Conservation (phyloP, 2,797 vertebrate genomes). For the Pseudochirops cupreus region DNA sequence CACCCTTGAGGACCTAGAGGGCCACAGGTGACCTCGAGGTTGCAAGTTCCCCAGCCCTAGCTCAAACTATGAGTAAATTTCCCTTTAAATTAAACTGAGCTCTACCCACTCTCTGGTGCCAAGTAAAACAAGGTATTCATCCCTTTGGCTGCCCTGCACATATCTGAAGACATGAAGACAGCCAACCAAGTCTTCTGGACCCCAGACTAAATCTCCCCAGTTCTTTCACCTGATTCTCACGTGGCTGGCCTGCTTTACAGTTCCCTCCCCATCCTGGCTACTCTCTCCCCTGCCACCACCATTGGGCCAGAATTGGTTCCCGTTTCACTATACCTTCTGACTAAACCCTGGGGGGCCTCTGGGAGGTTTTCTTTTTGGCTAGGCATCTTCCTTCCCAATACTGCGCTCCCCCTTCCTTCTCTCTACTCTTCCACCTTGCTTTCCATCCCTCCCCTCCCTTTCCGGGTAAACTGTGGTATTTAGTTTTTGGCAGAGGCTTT, state of each 20-base stretch:
- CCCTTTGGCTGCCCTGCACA: neutral
- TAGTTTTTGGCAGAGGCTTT: conserved; percentile 20
- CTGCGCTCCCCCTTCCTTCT: neutral
- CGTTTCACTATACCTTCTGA: conserved; percentile 55
- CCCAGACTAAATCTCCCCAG: neutral
- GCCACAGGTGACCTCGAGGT: too few species aligned
- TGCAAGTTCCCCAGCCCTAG: too few species aligned
- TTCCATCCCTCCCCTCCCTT: neutral
- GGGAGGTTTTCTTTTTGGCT: neutral
- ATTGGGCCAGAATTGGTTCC: conserved; percentile 44
- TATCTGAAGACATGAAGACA: neutral
- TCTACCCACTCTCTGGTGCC: neutral
- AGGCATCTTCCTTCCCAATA: conserved; percentile 15
- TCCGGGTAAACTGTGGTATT: conserved; percentile 12
- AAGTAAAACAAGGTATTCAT: neutral
- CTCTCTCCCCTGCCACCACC: neutral
- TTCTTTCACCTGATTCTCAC: neutral
- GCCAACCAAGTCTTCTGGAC: neutral
- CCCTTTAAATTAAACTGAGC: neutral
- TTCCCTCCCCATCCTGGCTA: neutral
- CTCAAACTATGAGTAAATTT: neutral
- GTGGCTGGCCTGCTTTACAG: neutral
- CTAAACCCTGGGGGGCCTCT: conserved; percentile 34
- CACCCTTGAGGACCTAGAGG: too few species aligned
- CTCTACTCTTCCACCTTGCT: neutral